Base-by-base conservation (phyloP, 2,113 vertebrate genomes). In the Xiphophorus couchianus region DNA sequence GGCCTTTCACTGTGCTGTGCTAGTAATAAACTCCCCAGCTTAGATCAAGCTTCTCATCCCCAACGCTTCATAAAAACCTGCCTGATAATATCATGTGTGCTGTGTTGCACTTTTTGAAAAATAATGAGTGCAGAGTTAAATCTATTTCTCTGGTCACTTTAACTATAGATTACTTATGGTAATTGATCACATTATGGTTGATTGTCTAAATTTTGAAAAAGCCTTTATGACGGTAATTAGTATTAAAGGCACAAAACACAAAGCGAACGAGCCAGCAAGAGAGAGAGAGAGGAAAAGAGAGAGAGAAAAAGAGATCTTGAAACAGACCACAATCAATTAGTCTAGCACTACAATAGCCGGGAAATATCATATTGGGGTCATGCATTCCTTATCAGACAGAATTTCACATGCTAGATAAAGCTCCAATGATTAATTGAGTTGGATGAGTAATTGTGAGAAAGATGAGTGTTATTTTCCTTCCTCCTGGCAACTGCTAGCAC, bases 341-440 rank as follows among this genome's bases (percentile, higher is more conserved):
- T 89, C 89, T 88, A 84, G 90, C 84, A 83, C 76, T 75, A 93
- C 90, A 87, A 86, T 91, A 88, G 89, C 85, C 66, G 87, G 90
- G 90, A 92, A 93, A 93, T 92, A 87, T 91, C 92, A 91, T 93
- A 93, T 93, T 90, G 92, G 90, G 90, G 86, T 88, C 85, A 87
- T 86, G 90, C 82, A 90, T 92, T 91, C 86, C 87, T 93, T 92
- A 90, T 92, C 91, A 88, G 90, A 82, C 69, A 86, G 83, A 83
- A 83, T 93, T 93, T 93, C 91, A 92, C 89, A 93, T 89, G 91
- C 92, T 86, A 91, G 86, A 93, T 93, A 93, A 92, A 88, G 87
- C 80, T 89, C 72, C 89, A 88, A 90, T 93, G 92, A 93, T 90
- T 93, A 93, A 93, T 92, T 86, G 74, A 90, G 86, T 83, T 84